Base-by-base conservation (phyloP, 1,140 invertebrate genomes). In the Radopholus similis region DNA sequence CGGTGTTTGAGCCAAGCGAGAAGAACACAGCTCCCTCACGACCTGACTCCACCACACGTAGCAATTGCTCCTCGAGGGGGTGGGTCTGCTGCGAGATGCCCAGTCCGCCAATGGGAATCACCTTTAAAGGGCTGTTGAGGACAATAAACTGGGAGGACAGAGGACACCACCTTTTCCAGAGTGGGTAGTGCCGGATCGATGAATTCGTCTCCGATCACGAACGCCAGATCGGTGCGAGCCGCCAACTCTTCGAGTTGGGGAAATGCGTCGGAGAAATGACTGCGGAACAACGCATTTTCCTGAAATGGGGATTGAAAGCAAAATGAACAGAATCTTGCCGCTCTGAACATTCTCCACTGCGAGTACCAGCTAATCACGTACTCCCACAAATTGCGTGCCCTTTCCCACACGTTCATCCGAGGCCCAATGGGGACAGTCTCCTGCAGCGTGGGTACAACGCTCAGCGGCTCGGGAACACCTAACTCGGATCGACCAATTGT, bases 131-230 rank as follows among this genome's bases (percentile, higher is more conserved):
- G 21, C n/a, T 28, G 5, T 21, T 38, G 32, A 21, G 18, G 15
- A 0, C 18, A 18, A 1, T 11, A 18, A 71, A 49, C n/a, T 35
- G 9, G 11, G 30, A 9, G n/a, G 15, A 32, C 3, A 53, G 34
- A 53, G 2, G 32, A 13, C 15, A 54, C 42, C 11, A 73, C 59
- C 55, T 76, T 60, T 4, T 28, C 15, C 18, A 70, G 65, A 4
- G 64, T 59, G 26, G 73, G 75, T 32, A 65, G 26, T 15, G 66
- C 71, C 32, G 69, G 55, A 42, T 77, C 67, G 13, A 75, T 11
- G 35, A 75, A 77, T 58, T 72, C 62, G 56, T 75, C 73, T 13
- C 44, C 44, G 42, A 65, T 59, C 4, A 57, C 21, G 37, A 75
- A 75, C 8, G 40, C 37, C 11, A 77, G 28, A 51, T 51, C n/a